Base-by-base conservation (phyloP, 2,797 vertebrate genomes). In the Poeciliopsis infans region DNA sequence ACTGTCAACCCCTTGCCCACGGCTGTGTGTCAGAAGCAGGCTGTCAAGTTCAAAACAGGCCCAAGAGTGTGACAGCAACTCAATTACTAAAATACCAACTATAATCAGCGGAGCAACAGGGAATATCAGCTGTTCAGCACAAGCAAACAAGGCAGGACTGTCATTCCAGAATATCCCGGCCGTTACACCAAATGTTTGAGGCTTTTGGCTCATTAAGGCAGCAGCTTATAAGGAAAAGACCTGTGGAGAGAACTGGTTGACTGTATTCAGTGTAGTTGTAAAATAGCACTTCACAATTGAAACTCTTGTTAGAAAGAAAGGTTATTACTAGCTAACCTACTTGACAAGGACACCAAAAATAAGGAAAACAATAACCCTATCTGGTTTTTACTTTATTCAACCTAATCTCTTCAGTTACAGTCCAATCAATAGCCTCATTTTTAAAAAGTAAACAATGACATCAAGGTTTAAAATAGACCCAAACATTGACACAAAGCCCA, bases 71-170 rank as follows among this genome's bases (percentile, higher is more conserved):
- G 94, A 93, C 91, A 94, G 90, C 88, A 91, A 85, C 93, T 94
- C 91, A 92, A 93, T 95, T 93, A 95, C 93, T 88, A 87, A 83
- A 90, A 93, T 88, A 88, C 77, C 86, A 87, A 91, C 88, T 82
- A 77, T 90, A 87, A 93, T 95, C 90, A 93, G 86, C 77, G 3
- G 85, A 86, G 90, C 86, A 88, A 86, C 77, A 55, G 91, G 89
- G 86, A 91, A 89, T 87, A 91, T 87, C 49, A 57, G 90, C 93
- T 93, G 94, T 84, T 93, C 75, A 73, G 87, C 80, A 51, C 81
- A 88, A 82, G 87, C 74, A 55, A 85, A 83, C 77, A 80, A 85
- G 83, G 61, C 82, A 68, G 77, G 43, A 36, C 78, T 88, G 83
- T 85, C 87, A 81, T 78, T 78, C 70, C 61, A 78, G 78, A 85